A percentile compares a stretch with the other conserved stretches of the same genome.
phyloP scores from a whole-genome alignment of 2,113 vertebrate genomes.

The Stegastes partitus region DNA sequence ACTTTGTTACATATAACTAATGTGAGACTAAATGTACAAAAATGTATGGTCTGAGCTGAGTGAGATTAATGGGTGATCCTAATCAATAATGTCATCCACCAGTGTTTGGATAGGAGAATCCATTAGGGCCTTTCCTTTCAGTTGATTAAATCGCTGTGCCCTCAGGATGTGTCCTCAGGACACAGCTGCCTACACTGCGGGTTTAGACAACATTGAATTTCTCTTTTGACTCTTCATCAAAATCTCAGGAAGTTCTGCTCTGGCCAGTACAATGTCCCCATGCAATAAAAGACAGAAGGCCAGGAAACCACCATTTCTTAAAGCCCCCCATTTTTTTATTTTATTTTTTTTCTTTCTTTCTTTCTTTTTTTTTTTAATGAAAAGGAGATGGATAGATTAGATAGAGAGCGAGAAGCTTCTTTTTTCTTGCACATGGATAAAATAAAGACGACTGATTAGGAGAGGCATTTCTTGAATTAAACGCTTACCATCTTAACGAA shows the following conservation, averaged over 20 bases:
- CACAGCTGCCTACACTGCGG: not conserved
- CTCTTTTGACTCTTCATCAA: constrained; percentile 9
- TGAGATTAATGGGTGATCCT: constrained; percentile 31
- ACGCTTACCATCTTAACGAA: too few relatives aligned
- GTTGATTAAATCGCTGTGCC: constrained; percentile 45
- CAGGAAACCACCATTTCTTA: not conserved
- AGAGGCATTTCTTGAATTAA: too few relatives aligned
- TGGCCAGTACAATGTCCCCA: not conserved
- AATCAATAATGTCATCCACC: constrained; percentile 42
- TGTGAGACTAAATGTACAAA: constrained; percentile 1
- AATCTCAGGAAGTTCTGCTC: constrained; percentile 3
- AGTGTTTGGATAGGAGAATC: constrained; percentile 23
- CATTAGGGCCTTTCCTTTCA: constrained; percentile 47
- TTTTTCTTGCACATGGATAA: too few relatives aligned
- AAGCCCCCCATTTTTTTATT: too few relatives aligned
- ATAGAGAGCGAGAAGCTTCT: not conserved
- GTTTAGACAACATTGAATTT: constrained; percentile 23
- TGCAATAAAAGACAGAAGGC: not conserved
- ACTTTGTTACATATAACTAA: constrained; percentile 10
- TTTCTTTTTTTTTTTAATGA: too few relatives aligned
- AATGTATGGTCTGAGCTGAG: constrained; percentile 4
- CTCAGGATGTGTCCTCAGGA: constrained; percentile 15
- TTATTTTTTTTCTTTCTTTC: too few relatives aligned
- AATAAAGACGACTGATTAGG: too few relatives aligned
- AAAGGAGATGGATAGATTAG: not conserved